Percentiles rank a stretch among this genome's conserved stretches.
Conservation (phyloP, 2,113 vertebrate species). For the Danio rerio region DNA sequence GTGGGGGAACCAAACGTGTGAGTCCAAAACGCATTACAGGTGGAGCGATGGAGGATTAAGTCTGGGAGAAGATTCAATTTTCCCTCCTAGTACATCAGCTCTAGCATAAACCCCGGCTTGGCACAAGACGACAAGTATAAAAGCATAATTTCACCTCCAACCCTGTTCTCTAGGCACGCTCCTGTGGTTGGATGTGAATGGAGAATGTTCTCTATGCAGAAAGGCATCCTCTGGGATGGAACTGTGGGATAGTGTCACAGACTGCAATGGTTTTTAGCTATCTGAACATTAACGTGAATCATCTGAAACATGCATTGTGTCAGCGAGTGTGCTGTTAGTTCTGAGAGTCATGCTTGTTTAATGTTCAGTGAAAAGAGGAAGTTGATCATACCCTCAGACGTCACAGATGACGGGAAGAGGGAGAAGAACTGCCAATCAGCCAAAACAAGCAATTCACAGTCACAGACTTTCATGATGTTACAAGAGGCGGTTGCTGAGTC, state of each 20-base stretch:
- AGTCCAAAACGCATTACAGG: constrained; percentile 41
- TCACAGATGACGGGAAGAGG: neutral
- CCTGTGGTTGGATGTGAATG: constrained; percentile 26
- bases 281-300: neutral
- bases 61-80: constrained; percentile 45
- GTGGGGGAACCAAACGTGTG: constrained; percentile 11
- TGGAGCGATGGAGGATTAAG: constrained; percentile 32
- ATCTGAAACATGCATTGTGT: constrained; percentile 1
- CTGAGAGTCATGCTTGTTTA: constrained; percentile 27
- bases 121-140: constrained; percentile 27
- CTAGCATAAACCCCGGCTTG: constrained; percentile 40
- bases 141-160: constrained; percentile 36
- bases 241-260: constrained; percentile 6
- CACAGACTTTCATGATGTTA: neutral
- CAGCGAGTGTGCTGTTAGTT: neutral
- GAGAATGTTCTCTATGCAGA: constrained; percentile 31
- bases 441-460: constrained; percentile 15
- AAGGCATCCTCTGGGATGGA: neutral
- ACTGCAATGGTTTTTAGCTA: neutral
- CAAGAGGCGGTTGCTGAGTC: neutral
- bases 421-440: neutral
- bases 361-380: constrained; percentile 28
- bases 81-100: constrained; percentile 38
- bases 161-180: constrained; percentile 27
- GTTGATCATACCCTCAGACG: neutral